Evolutionary conservation across 1,140 invertebrate species (phyloP), one percentile per base, ranked within the genome.

Genomic region (Heliothis subflexa): DNA sequence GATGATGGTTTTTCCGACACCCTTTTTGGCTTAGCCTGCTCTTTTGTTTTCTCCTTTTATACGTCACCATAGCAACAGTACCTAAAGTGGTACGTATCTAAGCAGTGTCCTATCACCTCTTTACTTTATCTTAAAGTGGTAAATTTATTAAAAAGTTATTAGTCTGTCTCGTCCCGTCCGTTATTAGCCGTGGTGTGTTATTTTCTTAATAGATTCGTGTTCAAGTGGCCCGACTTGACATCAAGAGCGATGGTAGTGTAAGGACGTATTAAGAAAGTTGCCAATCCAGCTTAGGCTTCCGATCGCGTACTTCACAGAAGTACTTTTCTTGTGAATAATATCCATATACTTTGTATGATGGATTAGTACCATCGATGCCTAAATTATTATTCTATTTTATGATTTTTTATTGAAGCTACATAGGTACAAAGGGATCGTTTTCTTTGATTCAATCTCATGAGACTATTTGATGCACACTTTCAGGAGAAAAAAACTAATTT

Each of bases 231-330:
- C n/a, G 47, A 52, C 59, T 45, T 40, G 59, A 76, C 45, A 10
- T 64, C 47, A 52, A 40, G 59, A 54, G 55, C 28, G 25, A 47
- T 59, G 71, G 28, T 12, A 59, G 33, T 73, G 45, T 50, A 68
- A 80, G 57, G 74, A 81, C 76, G 68, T 82, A 88, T 85, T 83
- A 88, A 90, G 89, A 90, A 90, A 90, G 90, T 87, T 88, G 86
- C 62, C 68, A 54, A 80, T 82, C 85, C 59, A 72, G 80, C 81
- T 82, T 62, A 84, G 83, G 78, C 72, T 68, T 82, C 73, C 64
- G 73, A 82, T 78, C 84, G 82, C 81, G 82, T 84, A 86, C 83
- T 89, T 87, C 86, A 85, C 79, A 76, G 86, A 89, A 88, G 81
- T 82, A 86, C 84, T 89, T 86, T 85, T 84, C 85, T 82, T 80